phyloP scores from a whole-genome alignment of 1,140 invertebrate genomes.

The Calliphora vicina region DNA sequence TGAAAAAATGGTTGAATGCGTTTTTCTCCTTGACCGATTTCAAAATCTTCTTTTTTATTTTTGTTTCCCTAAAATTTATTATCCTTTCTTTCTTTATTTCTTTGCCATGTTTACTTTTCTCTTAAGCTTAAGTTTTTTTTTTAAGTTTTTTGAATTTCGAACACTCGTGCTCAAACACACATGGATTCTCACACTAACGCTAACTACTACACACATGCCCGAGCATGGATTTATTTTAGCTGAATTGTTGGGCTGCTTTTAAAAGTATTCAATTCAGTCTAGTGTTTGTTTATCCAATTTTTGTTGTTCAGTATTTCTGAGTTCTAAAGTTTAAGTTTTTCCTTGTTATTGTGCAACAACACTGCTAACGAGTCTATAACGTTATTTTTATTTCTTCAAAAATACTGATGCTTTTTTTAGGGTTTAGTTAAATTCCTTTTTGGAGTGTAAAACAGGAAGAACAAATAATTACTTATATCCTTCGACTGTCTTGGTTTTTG shows the following conservation, averaged over 20 bases:
- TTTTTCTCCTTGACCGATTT: conserved; percentile 29
- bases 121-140: conserved; percentile 4
- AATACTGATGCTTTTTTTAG: background rate
- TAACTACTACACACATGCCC: no score
- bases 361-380: conserved; percentile 12
- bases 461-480: background rate
- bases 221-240: no score
- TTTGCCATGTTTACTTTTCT: conserved; percentile 11
- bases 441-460: background rate
- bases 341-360: background rate
- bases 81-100: conserved; percentile 9
- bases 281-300: background rate
- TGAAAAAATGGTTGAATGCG: conserved; percentile 22
- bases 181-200: background rate
- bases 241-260: no score
- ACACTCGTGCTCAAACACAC: background rate
- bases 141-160: no score
- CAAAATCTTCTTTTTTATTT: conserved; percentile 23
- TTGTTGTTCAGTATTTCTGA: background rate
- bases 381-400: background rate
- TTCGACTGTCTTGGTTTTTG: background rate
- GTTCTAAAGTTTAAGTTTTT: background rate
- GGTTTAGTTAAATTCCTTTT: conserved; percentile 2
- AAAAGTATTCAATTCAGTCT: background rate
- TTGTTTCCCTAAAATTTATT: conserved; percentile 25